Evolutionary conservation across 2,797 vertebrate species (phyloP).

Genomic region (Microctenopoma steveboyesi): DNA sequence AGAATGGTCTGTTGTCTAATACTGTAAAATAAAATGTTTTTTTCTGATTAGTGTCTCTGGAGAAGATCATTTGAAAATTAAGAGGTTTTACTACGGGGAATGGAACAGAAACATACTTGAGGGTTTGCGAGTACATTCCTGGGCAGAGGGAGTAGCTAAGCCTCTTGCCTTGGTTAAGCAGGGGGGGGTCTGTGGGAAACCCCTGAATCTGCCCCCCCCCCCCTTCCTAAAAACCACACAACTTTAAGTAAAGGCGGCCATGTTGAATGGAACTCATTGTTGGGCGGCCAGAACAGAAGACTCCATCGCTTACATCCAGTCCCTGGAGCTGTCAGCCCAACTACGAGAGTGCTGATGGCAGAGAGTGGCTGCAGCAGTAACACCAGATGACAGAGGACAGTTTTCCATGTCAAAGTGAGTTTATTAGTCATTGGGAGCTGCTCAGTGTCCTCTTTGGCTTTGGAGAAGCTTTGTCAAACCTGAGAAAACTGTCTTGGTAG

Average conservation of each 20-base stretch:
- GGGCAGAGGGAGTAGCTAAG: conserved; percentile 64
- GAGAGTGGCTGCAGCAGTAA: conserved; percentile 14
- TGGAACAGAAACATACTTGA: conserved; percentile 57
- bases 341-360: conserved; percentile 38
- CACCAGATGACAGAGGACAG: conserved; percentile 24
- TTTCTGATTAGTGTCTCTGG: conserved; percentile 23
- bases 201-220: conserved; percentile 65
- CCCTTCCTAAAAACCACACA: conserved; percentile 60
- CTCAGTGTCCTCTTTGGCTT: neutral
- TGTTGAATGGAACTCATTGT: conserved; percentile 78
- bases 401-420: conserved; percentile 1
- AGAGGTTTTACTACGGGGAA: conserved; percentile 36
- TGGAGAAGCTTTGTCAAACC: neutral
- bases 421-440: conserved; percentile 4
- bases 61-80: conserved; percentile 38
- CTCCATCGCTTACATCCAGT: conserved; percentile 62
- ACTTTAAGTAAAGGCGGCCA: conserved; percentile 61
- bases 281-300: conserved; percentile 68
- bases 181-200: conserved; percentile 77
- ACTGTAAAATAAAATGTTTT: conserved; percentile 19
- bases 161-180: conserved; percentile 75
- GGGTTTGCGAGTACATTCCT: conserved; percentile 73
- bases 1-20: conserved; percentile 15
- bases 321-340: conserved; percentile 27
- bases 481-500: neutral